Percentiles rank a stretch among this genome's conserved stretches.
Conservation (phyloP, 2,113 vertebrate species). For the Thinocorus orbignyianus region DNA sequence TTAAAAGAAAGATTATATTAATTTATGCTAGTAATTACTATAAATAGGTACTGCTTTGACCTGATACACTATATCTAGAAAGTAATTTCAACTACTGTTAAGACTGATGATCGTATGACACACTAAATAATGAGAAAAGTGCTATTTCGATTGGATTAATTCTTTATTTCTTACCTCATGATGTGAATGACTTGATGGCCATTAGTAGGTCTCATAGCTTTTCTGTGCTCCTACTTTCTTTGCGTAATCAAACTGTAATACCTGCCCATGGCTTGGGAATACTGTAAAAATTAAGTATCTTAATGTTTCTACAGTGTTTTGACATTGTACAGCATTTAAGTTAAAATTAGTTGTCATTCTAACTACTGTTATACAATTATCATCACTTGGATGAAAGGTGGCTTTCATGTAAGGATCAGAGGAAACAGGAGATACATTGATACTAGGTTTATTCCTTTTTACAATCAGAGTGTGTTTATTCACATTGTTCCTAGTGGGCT, state of each 20-base stretch:
- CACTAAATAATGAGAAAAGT: not conserved
- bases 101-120: not conserved
- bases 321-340: not conserved
- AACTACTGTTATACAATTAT: not conserved
- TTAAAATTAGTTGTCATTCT: not conserved
- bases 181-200: not conserved
- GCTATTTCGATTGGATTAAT: not conserved
- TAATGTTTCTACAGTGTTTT: not conserved
- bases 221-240: not conserved
- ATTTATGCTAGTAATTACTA: not conserved
- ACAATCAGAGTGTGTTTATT: not conserved
- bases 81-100: not conserved
- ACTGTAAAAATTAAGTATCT: not conserved
- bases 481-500: not conserved
- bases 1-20: not conserved
- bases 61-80: not conserved
- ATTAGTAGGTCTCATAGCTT: not conserved
- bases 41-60: not conserved
- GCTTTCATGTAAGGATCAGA: not conserved
- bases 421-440: fast-evolving
- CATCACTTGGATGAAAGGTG: not conserved
- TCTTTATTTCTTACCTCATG: not conserved
- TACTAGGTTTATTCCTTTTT: not conserved
- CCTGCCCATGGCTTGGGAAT: not conserved
- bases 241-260: not conserved